Percentiles rank a stretch among this genome's conserved stretches.
Evolutionary conservation across 2,888 invertebrate genomes (phyloP).

Genomic region (Athetis lepigone): DNA sequence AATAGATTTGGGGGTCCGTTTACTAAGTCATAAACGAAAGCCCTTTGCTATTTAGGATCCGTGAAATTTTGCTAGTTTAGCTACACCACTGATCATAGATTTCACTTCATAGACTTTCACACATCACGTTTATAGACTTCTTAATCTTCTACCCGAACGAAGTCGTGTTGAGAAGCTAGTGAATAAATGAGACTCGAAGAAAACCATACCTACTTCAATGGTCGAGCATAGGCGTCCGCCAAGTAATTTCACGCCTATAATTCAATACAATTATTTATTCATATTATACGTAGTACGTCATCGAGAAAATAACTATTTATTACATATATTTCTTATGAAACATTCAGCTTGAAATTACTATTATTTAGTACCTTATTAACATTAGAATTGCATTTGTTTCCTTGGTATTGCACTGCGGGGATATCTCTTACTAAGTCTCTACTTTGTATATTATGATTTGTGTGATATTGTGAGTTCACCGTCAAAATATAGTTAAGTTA

Average conservation of each 20-base stretch:
- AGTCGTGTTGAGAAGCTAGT: too few species aligned
- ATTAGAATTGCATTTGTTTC: constrained; percentile 66
- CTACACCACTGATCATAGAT: too few species aligned
- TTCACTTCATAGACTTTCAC: too few species aligned
- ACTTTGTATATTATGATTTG: constrained; percentile 49
- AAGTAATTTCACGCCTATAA: constrained; percentile 51
- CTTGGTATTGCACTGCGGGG: constrained; percentile 49
- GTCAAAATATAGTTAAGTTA: constrained; percentile 39
- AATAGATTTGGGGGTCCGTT: too few species aligned
- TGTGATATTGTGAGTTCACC: constrained; percentile 28
- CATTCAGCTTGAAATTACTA: constrained; percentile 67
- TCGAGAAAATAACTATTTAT: constrained; percentile 55
- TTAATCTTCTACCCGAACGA: too few species aligned
- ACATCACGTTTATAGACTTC: too few species aligned
- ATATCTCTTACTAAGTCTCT: constrained; percentile 41
- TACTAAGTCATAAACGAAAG: too few species aligned
- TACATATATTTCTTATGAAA: constrained; percentile 64
- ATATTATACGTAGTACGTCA: constrained; percentile 51
- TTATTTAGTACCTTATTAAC: constrained; percentile 68
- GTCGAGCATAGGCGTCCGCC: not conserved
- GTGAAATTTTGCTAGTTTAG: too few species aligned
- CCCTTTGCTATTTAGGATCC: too few species aligned
- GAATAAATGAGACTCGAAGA: not conserved
- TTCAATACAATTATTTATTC: constrained; percentile 58
- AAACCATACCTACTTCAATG: constrained; percentile 7